A percentile compares a stretch with the other conserved stretches of the same genome.
phyloP scores from a whole-genome alignment of 2,113 vertebrate genomes.

The Salminus brasiliensis region DNA sequence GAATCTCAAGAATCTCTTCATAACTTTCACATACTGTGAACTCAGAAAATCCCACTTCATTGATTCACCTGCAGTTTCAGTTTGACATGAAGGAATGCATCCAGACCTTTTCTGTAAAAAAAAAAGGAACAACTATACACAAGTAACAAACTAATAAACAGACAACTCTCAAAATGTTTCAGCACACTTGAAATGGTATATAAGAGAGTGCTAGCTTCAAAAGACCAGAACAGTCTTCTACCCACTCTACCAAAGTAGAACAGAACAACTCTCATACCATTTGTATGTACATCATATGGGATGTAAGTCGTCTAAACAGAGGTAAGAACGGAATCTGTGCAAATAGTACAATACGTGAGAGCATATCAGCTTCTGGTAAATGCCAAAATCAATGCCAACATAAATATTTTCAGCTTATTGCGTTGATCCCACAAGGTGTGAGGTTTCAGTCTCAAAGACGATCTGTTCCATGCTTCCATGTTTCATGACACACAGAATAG shows the following conservation, averaged over 20 bases:
- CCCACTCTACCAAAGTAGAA: conserved; percentile 39
- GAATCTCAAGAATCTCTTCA: conserved; percentile 69
- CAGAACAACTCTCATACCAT: conserved; percentile 48
- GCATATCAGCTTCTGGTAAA: background rate
- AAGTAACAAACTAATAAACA: conserved; percentile 24
- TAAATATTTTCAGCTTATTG: background rate
- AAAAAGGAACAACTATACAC: background rate
- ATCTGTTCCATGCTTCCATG: no score
- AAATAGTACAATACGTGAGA: background rate
- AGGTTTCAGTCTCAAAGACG: background rate
- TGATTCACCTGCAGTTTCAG: conserved; percentile 65
- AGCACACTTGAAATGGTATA: background rate
- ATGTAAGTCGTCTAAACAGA: background rate
- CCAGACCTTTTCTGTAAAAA: conserved; percentile 19
- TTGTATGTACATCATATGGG: conserved; percentile 66
- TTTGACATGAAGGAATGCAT: conserved; percentile 16
- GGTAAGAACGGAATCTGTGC: conserved; percentile 12
- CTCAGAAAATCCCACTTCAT: conserved; percentile 72
- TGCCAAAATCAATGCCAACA: background rate
- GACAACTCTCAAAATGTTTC: background rate
- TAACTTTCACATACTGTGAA: conserved; percentile 50
- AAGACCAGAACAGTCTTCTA: conserved; percentile 29
- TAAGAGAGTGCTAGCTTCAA: conserved; percentile 35
- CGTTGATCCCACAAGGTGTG: background rate
- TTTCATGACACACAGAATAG: background rate